phyloP scores from a whole-genome alignment of 2,888 invertebrate genomes.

The Amphipoea lucens region DNA sequence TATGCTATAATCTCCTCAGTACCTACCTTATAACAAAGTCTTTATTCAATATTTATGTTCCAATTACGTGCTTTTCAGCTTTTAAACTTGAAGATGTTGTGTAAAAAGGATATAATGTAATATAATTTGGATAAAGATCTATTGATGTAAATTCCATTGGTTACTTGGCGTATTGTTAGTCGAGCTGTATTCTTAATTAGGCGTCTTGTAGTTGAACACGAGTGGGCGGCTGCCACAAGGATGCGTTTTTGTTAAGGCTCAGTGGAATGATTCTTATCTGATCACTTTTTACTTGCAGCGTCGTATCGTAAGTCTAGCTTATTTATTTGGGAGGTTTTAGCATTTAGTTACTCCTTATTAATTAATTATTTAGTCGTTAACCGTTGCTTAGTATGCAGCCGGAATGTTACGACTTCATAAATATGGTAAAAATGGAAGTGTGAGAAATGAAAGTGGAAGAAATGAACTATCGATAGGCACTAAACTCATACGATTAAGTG shows the following conservation, averaged over 20 bases:
- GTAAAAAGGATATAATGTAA: slow-evolving; percentile 5
- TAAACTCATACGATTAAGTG: no score
- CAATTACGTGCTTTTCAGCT: neutral
- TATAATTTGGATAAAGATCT: slow-evolving; percentile 56
- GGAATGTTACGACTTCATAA: no score
- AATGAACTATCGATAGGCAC: no score
- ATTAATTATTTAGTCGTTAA: neutral
- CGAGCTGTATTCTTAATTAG: slow-evolving; percentile 69
- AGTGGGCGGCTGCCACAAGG: slow-evolving; percentile 79
- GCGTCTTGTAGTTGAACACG: slow-evolving; percentile 68
- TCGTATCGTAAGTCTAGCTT: neutral
- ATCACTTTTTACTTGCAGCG: neutral
- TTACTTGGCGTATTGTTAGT: slow-evolving; percentile 61
- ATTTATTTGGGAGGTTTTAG: neutral
- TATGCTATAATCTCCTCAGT: no score
- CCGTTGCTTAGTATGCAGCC: neutral
- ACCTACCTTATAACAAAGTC: no score
- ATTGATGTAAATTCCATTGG: slow-evolving; percentile 56
- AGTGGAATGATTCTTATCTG: slow-evolving; percentile 19
- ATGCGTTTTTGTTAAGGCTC: slow-evolving; percentile 68
- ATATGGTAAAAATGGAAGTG: no score
- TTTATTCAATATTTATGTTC: neutral
- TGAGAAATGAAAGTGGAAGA: no score
- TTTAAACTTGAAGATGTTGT: slow-evolving; percentile 10
- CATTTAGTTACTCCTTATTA: neutral